phyloP scores from a whole-genome alignment of 2,888 invertebrate genomes.

The Cepaea hortensis region DNA sequence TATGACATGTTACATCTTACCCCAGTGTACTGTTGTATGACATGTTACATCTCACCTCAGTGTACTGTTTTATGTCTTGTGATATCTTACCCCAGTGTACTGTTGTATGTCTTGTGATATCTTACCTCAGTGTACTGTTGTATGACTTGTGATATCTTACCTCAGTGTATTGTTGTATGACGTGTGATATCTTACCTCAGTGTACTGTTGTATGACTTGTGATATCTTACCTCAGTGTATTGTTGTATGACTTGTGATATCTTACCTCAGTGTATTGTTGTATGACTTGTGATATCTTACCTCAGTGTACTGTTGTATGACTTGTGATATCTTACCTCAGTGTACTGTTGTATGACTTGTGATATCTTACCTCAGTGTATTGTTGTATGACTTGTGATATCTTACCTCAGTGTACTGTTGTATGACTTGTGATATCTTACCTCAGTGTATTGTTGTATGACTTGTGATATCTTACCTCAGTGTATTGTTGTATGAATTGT shows the following conservation, averaged over 20 bases:
- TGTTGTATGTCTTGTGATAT: background rate
- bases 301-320: background rate
- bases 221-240: background rate
- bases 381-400: background rate
- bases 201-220: background rate
- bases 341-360: background rate
- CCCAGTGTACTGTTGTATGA: background rate
- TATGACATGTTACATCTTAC: too few species aligned
- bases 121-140: constrained; percentile 57
- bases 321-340: constrained; percentile 57
- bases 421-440: too few species aligned
- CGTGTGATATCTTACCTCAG: constrained; percentile 57
- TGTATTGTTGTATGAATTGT: background rate
- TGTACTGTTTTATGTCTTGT: background rate
- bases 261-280: constrained; percentile 57
- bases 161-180: background rate
- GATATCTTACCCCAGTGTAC: background rate
- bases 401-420: constrained; percentile 57
- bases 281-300: too few species aligned
- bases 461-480: constrained; percentile 57
- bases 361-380: background rate
- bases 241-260: background rate
- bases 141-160: too few species aligned
- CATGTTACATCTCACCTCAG: constrained; percentile 57
- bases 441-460: background rate